A percentile compares a stretch with the other conserved stretches of the same genome.
Evolutionary conservation across 2,113 vertebrate genomes (phyloP).

Genomic region (Hippocampus mohnikei): DNA sequence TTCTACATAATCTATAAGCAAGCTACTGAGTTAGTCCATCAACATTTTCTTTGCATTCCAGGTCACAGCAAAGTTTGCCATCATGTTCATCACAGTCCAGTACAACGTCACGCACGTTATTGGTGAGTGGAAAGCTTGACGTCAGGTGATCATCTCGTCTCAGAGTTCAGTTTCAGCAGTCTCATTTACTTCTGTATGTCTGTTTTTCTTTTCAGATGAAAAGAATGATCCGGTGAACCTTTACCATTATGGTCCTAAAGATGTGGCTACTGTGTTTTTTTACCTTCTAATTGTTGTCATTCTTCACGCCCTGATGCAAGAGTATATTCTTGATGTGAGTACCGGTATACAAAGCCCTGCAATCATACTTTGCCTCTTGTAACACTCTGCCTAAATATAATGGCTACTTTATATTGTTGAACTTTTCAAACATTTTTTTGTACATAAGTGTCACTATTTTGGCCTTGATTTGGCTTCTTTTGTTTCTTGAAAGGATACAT

Average conservation of each 20-base stretch:
- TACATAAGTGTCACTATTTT: neutral
- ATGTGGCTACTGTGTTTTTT: slow-evolving; percentile 80
- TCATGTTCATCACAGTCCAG: slow-evolving; percentile 82
- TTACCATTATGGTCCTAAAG: slow-evolving; percentile 79
- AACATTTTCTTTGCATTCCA: slow-evolving; percentile 46
- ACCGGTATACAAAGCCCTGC: neutral
- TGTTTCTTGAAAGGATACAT: too few relatives aligned
- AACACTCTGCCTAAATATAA: neutral
- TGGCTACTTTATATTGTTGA: neutral
- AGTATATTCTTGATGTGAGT: slow-evolving; percentile 79
- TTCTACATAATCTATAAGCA: neutral
- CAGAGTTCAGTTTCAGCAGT: neutral
- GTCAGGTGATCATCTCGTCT: neutral
- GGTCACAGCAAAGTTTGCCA: slow-evolving; percentile 74
- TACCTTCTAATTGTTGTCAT: slow-evolving; percentile 81
- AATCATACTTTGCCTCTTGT: neutral
- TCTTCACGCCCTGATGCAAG: slow-evolving; percentile 82
- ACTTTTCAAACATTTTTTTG: neutral
- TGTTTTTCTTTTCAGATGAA: slow-evolving; percentile 58
- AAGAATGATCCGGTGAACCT: slow-evolving; percentile 69
- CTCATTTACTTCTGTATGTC: neutral
- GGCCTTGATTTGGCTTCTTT: neutral
- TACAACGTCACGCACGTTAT: slow-evolving; percentile 79
- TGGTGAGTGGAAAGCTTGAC: slow-evolving; percentile 56
- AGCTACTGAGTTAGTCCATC: neutral